phyloP scores from a whole-genome alignment of 2,797 vertebrate genomes.

The Octomys mimax region DNA sequence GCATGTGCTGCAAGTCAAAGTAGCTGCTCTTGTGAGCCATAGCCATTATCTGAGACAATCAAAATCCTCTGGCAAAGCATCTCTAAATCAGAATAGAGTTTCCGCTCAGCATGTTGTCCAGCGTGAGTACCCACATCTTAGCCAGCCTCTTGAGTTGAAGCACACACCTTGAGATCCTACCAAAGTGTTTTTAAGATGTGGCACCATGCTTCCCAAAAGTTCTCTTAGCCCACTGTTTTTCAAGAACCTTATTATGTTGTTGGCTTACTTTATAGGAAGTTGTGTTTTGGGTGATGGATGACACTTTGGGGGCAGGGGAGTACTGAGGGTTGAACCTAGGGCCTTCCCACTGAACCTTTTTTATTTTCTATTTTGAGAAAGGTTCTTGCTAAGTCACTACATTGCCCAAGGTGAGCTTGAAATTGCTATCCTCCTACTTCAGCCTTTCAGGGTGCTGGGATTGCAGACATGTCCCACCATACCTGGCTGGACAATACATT shows the following conservation, averaged over 20 bases:
- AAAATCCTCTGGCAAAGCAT: not conserved
- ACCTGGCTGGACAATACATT: not conserved
- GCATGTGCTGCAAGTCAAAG: not conserved
- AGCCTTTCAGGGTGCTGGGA: not conserved
- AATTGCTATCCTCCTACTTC: not conserved
- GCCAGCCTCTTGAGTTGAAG: not conserved
- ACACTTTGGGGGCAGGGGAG: not conserved
- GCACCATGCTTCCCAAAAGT: not conserved
- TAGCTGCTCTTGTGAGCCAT: not conserved
- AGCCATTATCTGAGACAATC: not conserved
- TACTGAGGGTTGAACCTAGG: not conserved
- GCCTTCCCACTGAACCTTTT: not conserved
- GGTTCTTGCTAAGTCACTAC: not conserved
- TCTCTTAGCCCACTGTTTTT: not conserved
- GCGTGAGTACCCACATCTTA: not conserved
- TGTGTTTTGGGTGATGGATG: not conserved
- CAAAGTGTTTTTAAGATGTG: conserved; percentile 40
- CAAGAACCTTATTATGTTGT: not conserved
- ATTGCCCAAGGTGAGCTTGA: not conserved
- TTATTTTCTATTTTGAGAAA: not conserved
- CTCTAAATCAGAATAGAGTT: not conserved
- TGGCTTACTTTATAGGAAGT: not conserved
- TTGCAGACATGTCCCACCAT: not conserved
- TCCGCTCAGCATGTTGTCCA: not conserved
- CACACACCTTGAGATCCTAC: not conserved